Conservation (phyloP, 2,888 invertebrate species). For the Hydropsyche betteni region DNA sequence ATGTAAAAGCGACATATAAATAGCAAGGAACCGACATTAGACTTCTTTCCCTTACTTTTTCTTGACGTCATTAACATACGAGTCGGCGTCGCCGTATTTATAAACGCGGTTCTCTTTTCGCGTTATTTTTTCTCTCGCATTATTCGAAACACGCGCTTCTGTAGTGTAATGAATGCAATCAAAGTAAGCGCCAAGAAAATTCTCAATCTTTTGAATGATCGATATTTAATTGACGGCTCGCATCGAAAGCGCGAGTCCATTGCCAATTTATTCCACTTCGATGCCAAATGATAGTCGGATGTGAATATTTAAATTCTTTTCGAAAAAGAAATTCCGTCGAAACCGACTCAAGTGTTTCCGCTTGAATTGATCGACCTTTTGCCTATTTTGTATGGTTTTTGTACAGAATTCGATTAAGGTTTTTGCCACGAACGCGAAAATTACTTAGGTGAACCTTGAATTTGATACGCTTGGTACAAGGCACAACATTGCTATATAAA, state of each 20-base stretch:
- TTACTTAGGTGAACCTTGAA: not conserved
- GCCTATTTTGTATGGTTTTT: not conserved
- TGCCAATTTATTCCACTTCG: conserved; percentile 23
- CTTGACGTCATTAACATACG: conserved; percentile 22
- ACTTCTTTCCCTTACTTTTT: conserved; percentile 11
- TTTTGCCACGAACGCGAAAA: not conserved
- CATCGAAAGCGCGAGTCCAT: not conserved
- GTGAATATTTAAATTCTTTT: too few relatives aligned
- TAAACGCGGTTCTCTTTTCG: not conserved
- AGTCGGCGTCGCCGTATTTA: conserved; percentile 14
- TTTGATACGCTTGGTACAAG: not conserved
- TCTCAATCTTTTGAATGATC: not conserved
- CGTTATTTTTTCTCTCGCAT: conserved; percentile 4
- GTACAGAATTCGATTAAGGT: conserved; percentile 5
- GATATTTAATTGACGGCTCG: conserved; percentile 9
- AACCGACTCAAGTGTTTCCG: too few relatives aligned
- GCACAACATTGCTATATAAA: not conserved
- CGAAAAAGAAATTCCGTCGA: too few relatives aligned
- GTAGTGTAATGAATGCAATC: too few relatives aligned
- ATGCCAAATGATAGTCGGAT: conserved; percentile 15
- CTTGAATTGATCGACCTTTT: too few relatives aligned
- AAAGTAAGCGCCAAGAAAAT: too few relatives aligned
- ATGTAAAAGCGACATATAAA: conserved; percentile 23
- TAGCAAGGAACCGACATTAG: not conserved
- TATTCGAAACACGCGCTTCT: not conserved